Evolutionary conservation across 1,140 invertebrate genomes (phyloP), one percentile per base, ranked within the genome.

Genomic region (Drosophila nigrodunni): DNA sequence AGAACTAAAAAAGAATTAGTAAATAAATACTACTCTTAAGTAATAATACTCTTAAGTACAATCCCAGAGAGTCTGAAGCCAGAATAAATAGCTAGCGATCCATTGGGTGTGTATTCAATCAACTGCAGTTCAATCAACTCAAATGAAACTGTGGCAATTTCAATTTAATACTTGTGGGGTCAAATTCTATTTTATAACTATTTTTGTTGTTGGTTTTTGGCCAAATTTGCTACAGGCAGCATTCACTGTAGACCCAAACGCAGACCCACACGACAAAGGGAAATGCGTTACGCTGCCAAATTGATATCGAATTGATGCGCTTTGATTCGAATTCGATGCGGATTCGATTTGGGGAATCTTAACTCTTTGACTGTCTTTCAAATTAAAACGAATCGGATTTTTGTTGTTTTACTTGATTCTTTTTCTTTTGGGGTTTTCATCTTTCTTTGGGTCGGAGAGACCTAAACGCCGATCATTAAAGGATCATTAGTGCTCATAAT

Each of bases 401-500:
- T 30, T 30, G 25, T 30, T 30, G 25, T 30, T 54, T 35, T 54
- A 35, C 7, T 50, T 25, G 30, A 43, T 43, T 43, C 13, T 11
- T 57, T 0, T 55, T 37, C 9, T 37, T 13, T 30, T 30, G 0
- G 18, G 10, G 1, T 55, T 11, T 54, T 35, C 7, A 7, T 54
- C 7, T 55, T 39, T 15, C 18, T 21, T 35, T 30, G 30, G 50
- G 50, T 7, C 49, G 50, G n/a, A 43, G 66, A 71, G 62, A 89
- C 65, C 78, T 91, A 91, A 91, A 91, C 88, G 88, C 67, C 76
- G 88, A 85, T 90, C 81, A 91, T 91, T 91, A 91, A 91, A 91
- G 88, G 88, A 91, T 91, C 88, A 91, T 91, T 91, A 91, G 88
- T 82, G 80, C 47, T 85, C 88, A 91, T 90, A 91, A 91, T 91